phyloP scores from a whole-genome alignment of 2,888 invertebrate species.

The Digitonthophagus gazella region DNA sequence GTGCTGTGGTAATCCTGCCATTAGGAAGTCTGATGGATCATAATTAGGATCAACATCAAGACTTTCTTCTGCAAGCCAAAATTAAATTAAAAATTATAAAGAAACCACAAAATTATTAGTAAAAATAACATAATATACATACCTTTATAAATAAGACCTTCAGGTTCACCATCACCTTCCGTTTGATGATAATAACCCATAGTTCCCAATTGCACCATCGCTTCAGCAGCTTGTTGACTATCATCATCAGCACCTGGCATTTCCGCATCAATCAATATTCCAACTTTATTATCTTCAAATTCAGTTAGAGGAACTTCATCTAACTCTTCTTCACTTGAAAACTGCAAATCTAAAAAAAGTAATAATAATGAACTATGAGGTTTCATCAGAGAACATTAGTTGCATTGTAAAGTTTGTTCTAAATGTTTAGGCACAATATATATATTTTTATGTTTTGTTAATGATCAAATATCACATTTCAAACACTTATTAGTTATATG shows the following conservation, averaged over 20 bases:
- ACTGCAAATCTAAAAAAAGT: conserved; percentile 60
- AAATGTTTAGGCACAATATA: too few relatives aligned
- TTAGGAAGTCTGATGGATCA: conserved; percentile 81
- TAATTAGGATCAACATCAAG: conserved; percentile 79
- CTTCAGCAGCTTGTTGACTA: conserved; percentile 70
- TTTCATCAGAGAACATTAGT: neutral
- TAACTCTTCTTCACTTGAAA: conserved; percentile 69
- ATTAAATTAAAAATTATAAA: conserved; percentile 26
- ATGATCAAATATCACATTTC: too few relatives aligned
- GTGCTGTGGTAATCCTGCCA: conserved; percentile 53
- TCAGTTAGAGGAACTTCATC: conserved; percentile 61
- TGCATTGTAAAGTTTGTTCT: too few relatives aligned
- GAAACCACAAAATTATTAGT: neutral
- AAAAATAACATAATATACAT: conserved; percentile 9
- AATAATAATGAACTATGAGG: neutral
- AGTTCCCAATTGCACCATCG: conserved; percentile 71
- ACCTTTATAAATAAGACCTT: conserved; percentile 44
- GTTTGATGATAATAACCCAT: conserved; percentile 61
- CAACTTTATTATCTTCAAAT: conserved; percentile 53
- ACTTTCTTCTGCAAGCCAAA: conserved; percentile 66
- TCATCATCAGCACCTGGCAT: conserved; percentile 42
- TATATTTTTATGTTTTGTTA: too few relatives aligned
- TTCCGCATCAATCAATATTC: conserved; percentile 51
- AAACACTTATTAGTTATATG: too few relatives aligned
- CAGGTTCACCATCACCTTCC: conserved; percentile 40